A percentile compares a stretch with the other conserved stretches of the same genome.
phyloP scores from a whole-genome alignment of 2,888 invertebrate species.

The Eupithecia centaureata region DNA sequence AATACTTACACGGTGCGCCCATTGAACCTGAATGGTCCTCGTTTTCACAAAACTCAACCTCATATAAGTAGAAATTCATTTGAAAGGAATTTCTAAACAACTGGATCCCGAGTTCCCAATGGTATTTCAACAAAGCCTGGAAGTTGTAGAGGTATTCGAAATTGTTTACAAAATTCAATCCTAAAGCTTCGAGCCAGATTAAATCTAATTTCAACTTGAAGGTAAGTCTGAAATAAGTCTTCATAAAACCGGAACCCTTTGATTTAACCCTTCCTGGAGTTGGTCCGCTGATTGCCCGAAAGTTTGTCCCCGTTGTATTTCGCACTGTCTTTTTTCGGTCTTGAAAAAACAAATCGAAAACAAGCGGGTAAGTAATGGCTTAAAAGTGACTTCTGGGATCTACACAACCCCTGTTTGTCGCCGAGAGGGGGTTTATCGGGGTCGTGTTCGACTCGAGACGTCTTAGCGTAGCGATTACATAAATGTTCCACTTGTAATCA shows the following conservation, averaged over 20 bases:
- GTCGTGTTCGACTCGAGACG: constrained; percentile 47
- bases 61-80: constrained; percentile 79
- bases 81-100: constrained; percentile 81
- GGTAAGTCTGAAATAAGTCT: constrained; percentile 84
- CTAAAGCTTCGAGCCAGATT: constrained; percentile 83
- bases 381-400: constrained; percentile 74
- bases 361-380: constrained; percentile 80
- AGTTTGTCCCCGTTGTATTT: constrained; percentile 74
- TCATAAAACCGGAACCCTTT: constrained; percentile 84
- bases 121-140: constrained; percentile 82
- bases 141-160: constrained; percentile 82
- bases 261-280: constrained; percentile 82
- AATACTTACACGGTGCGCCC: constrained; percentile 51
- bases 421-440: constrained; percentile 48
- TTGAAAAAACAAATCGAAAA: constrained; percentile 81
- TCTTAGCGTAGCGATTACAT: constrained; percentile 56
- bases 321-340: constrained; percentile 72
- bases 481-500: constrained; percentile 52
- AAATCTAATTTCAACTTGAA: constrained; percentile 84
- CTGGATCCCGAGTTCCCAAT: constrained; percentile 77
- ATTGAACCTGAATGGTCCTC: constrained; percentile 66
- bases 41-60: constrained; percentile 71
- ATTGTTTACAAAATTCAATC: constrained; percentile 85
- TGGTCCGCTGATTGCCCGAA: constrained; percentile 81
- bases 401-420: constrained; percentile 52